Base-by-base conservation (phyloP, 1,140 invertebrate species). In the Bombus balteatus region DNA sequence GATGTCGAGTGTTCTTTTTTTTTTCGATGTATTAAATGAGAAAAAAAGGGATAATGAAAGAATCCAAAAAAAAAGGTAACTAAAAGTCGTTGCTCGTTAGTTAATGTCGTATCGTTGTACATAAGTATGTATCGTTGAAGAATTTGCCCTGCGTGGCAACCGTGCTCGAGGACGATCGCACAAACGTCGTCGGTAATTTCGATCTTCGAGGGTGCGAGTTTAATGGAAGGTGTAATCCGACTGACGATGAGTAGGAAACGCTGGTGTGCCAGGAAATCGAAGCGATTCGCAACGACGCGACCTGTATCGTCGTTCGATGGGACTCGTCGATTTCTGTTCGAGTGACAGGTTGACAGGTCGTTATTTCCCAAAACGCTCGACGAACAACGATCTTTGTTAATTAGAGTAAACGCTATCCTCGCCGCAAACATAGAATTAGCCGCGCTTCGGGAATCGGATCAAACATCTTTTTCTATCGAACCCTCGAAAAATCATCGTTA, bases 71-170 rank as follows among this genome's bases (percentile, higher is more conserved):
- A 32, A 62, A 41, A 81, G 47, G 8, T 43, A 74, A 75, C n/a
- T 75, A 82, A 74, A 82, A 82, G 32, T 80, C 83, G 81, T 91
- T 91, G 87, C 90, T 88, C 87, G 90, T 91, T 91, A 91, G 90
- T 77, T 88, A 88, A 89, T 91, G 85, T 89, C 86, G 81, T 91
- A 85, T 86, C 81, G 66, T 85, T 91, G 90, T 91, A 91, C 80
- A 91, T 91, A 84, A 84, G 57, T 81, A 91, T 87, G 81, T 89
- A 84, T 84, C 81, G 84, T 86, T 74, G 41, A 81, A 79, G 73
- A 81, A 34, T 34, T 43, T 22, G 25, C 37, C 47, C 37, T 15
- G n/a, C 41, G 66, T 12, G 39, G 43, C 8, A 28, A 34, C 3
- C 43, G 32, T 37, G 15, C 25, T 57, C 57, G 72, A 28, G 43